These are phyloP conservation scores for Pipa parva DNA, from an alignment of 2,113 vertebrate genomes.

Conservation along the genomic window DNA sequence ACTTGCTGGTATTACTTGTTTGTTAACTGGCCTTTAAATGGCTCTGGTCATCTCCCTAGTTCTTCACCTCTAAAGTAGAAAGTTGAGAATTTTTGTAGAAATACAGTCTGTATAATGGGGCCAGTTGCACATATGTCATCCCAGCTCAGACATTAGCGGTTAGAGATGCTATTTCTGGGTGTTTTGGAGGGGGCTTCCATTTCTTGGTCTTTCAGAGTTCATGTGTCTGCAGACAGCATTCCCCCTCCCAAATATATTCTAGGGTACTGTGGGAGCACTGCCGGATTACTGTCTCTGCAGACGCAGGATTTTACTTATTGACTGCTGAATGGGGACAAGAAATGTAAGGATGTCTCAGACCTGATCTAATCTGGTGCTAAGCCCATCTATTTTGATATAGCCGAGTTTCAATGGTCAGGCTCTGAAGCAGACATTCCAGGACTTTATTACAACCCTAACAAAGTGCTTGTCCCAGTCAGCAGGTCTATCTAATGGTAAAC, in stretches of 20 bases:
- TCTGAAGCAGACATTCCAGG: background rate
- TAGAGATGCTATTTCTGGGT: constrained; percentile 29
- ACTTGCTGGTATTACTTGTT: too few species aligned
- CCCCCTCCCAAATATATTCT: too few species aligned
- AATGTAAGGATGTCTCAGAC: constrained; percentile 31
- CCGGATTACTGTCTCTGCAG: constrained; percentile 17
- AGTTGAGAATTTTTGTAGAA: background rate
- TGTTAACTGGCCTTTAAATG: too few species aligned
- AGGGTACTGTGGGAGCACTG: too few species aligned
- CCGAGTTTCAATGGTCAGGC: background rate
- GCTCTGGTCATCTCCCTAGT: too few species aligned
- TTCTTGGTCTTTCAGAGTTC: too few species aligned
- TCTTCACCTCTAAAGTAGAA: too few species aligned
- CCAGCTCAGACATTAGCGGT: constrained; percentile 19
- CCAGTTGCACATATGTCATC: constrained; percentile 1
- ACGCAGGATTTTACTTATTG: constrained; percentile 20
- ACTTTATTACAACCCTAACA: background rate
- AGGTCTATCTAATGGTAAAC: background rate
- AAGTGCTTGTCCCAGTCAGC: background rate
- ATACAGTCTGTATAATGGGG: background rate
- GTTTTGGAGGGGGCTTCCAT: background rate
- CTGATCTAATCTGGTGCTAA: constrained; percentile 28
- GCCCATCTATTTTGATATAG: constrained; percentile 20
- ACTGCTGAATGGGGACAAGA: constrained; percentile 6
- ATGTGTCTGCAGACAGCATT: constrained; percentile 14